Evolutionary conservation across 2,888 invertebrate species (phyloP).

Genomic region (Pseudanteris insignis): DNA sequence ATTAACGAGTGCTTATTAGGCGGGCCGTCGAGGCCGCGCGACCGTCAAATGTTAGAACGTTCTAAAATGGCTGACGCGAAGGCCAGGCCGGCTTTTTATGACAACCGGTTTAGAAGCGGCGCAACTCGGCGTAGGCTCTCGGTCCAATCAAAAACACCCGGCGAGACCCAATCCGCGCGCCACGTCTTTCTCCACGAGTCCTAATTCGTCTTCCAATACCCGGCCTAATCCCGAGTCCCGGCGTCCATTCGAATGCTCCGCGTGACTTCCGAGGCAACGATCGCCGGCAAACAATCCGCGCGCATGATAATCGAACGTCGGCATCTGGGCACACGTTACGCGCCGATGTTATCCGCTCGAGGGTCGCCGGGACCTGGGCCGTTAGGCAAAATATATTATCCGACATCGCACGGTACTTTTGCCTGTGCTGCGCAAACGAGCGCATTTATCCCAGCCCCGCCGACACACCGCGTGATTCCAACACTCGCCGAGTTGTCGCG

Average conservation of each 20-base stretch:
- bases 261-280: constrained; percentile 9
- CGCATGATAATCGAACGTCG: constrained; percentile 21
- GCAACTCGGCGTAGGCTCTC: constrained; percentile 41
- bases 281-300: constrained; percentile 21
- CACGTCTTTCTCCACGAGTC: not conserved
- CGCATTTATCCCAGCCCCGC: too few relatives aligned
- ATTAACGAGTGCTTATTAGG: constrained; percentile 62
- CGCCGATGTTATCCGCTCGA: constrained; percentile 24
- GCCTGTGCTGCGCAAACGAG: too few relatives aligned
- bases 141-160: constrained; percentile 42
- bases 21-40: constrained; percentile 54
- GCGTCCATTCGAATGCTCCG: too few relatives aligned
- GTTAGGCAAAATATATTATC: too few relatives aligned
- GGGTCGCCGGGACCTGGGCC: too few relatives aligned
- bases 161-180: constrained; percentile 9
- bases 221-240: not conserved
- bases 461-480: too few relatives aligned
- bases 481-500: constrained; percentile 30
- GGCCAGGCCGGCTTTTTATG: constrained; percentile 60
- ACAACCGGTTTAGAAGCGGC: constrained; percentile 64
- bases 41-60: constrained; percentile 63
- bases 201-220: constrained; percentile 6
- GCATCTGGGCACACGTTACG: constrained; percentile 23
- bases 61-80: constrained; percentile 64
- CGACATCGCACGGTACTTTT: too few relatives aligned